Percentiles rank a stretch among this genome's conserved stretches.
Evolutionary conservation across 2,797 vertebrate genomes (phyloP).

Genomic region (Alectoris magna): DNA sequence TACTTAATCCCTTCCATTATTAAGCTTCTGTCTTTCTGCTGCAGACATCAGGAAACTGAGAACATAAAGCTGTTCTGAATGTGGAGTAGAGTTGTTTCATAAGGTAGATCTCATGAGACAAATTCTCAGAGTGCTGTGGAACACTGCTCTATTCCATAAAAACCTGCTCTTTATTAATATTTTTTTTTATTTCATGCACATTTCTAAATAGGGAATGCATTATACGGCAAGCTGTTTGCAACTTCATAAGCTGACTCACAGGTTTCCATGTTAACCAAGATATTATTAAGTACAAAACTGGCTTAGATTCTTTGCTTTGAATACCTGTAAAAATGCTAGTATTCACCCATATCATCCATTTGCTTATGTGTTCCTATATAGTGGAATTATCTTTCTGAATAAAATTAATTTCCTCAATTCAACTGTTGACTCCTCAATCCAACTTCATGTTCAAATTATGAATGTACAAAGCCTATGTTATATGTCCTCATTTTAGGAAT

Average conservation of each 20-base stretch:
- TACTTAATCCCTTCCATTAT: background rate
- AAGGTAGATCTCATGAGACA: background rate
- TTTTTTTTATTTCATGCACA: background rate
- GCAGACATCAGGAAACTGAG: background rate
- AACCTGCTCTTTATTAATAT: background rate
- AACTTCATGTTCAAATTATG: background rate
- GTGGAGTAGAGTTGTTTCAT: background rate
- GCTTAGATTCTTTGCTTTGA: background rate
- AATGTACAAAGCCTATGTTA: background rate
- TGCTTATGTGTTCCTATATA: background rate
- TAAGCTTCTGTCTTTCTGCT: background rate
- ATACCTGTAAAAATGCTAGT: background rate
- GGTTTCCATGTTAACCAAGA: background rate
- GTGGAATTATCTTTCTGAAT: background rate
- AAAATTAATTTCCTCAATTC: background rate
- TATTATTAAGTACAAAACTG: background rate
- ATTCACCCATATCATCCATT: background rate
- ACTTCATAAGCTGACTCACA: background rate
- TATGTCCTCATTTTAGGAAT: background rate
- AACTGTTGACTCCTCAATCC: background rate
- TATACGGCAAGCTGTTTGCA: background rate
- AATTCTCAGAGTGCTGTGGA: background rate
- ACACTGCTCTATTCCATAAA: background rate
- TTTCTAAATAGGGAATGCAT: background rate
- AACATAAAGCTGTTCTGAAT: background rate